Conservation (phyloP, 2,113 vertebrate genomes). For the Anthoscopus minutus region DNA sequence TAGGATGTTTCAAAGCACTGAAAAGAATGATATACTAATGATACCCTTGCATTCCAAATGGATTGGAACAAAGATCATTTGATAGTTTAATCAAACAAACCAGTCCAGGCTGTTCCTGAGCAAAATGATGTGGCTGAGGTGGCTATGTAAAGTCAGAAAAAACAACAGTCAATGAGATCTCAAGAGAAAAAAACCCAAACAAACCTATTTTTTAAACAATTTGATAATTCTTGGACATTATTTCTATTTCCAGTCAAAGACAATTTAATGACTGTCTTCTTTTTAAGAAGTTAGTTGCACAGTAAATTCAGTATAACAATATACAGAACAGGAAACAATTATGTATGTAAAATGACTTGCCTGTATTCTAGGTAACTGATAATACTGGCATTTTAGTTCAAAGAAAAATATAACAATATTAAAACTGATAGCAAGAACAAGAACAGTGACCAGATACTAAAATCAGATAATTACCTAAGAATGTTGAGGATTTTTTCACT, state of each 20-base stretch:
- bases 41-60: background rate
- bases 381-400: background rate
- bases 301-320: background rate
- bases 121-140: background rate
- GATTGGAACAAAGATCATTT: background rate
- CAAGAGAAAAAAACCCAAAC: background rate
- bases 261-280: background rate
- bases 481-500: background rate
- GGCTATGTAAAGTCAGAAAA: background rate
- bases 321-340: background rate
- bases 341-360: background rate
- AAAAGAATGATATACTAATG: background rate
- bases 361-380: background rate
- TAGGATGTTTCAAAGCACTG: background rate
- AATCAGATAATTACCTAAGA: background rate
- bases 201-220: background rate
- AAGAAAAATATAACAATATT: background rate
- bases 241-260: background rate
- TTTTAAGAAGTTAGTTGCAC: background rate
- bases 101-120: background rate
- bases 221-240: background rate
- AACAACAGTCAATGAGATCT: background rate
- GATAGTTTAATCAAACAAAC: background rate
- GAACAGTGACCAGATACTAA: background rate
- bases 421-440: background rate